These are phyloP conservation scores for Minunthozetes semirufus DNA, from an alignment of 2,888 invertebrate species.

Conservation along the genomic window DNA sequence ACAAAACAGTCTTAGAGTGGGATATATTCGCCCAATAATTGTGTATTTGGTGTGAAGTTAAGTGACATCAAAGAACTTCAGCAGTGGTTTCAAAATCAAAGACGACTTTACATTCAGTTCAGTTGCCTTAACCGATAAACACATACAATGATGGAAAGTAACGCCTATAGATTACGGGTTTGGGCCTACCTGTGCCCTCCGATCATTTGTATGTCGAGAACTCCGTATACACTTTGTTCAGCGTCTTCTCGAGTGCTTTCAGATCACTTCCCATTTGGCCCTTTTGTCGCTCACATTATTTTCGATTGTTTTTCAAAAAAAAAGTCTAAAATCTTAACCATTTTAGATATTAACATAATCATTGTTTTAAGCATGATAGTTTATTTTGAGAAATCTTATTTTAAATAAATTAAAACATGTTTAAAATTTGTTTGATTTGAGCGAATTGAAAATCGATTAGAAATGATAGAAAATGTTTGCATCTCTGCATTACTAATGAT, in stretches of 20 bases:
- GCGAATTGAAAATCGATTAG: neutral
- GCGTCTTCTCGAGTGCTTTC: neutral
- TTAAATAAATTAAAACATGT: no score
- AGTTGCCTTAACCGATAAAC: conserved; percentile 26
- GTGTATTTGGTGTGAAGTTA: conserved; percentile 25
- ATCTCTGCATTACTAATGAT: neutral
- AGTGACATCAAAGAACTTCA: conserved; percentile 25
- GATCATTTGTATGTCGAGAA: conserved; percentile 28
- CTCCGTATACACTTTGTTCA: conserved; percentile 14
- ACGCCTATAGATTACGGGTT: conserved; percentile 31
- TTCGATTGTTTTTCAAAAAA: no score
- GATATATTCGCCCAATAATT: conserved; percentile 14
- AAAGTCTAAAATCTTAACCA: no score
- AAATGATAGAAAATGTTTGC: neutral
- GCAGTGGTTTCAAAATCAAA: neutral
- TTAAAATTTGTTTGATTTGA: no score
- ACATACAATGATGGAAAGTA: conserved; percentile 21
- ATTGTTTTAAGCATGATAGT: no score
- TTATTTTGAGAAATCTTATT: no score
- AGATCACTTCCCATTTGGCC: neutral
- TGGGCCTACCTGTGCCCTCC: conserved; percentile 33
- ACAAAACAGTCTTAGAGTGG: neutral
- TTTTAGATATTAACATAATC: no score
- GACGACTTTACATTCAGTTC: neutral
- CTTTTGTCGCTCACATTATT: neutral